Evolutionary conservation across 2,888 invertebrate genomes (phyloP), one percentile per base, ranked within the genome.

Genomic region (Caenorhabditis macrosperma): DNA sequence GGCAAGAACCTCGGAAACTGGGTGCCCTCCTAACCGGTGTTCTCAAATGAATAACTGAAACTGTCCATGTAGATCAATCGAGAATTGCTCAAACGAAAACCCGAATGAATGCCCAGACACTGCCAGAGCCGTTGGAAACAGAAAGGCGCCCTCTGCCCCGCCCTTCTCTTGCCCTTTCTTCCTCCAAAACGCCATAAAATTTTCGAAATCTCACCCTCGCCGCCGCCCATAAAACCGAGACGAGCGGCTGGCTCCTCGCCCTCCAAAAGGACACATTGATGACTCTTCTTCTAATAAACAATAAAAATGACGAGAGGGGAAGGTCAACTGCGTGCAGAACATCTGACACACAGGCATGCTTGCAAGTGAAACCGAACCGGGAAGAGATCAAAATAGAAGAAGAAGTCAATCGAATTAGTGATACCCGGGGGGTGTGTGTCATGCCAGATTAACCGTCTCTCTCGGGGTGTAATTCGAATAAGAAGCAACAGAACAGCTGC

Each of bases 301-400:
- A 74, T 74, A 64, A 74, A 74, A 74, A 20, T 74, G 76, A 67
- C 52, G 61, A 55, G n/a, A n/a, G n/a, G 55, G 50, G 64, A 77
- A 61, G 59, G 76, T 61, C 76, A 61, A 63, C 57, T 33, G 50
- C 33, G n/a, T 38, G 44, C 24, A 48, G 48, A 17, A 38, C 24
- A 35, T 10, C 20, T 15, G 26, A 54, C n/a, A 22, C 28, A 26
- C 12, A 2, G 28, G n/a, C 17, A 48, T 48, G 28, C 30, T 20
- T 17, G 28, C 1, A 30, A 17, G 5, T n/a, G n/a, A 28, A 17
- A 50, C 12, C 20, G 17, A 26, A 35, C 28, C 38, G n/a, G 10
- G 41, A n/a, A 26, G 33, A 24, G 22, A 20, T 28, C 26, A 38
- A 59, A 33, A 5, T 17, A 9, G 50, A 24, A 72, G 41, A 54